Evolutionary conservation across 64 coral and sea anemone genomes (phyloP), one percentile per base, ranked within the genome.

Genomic region (Porites australiensis): DNA sequence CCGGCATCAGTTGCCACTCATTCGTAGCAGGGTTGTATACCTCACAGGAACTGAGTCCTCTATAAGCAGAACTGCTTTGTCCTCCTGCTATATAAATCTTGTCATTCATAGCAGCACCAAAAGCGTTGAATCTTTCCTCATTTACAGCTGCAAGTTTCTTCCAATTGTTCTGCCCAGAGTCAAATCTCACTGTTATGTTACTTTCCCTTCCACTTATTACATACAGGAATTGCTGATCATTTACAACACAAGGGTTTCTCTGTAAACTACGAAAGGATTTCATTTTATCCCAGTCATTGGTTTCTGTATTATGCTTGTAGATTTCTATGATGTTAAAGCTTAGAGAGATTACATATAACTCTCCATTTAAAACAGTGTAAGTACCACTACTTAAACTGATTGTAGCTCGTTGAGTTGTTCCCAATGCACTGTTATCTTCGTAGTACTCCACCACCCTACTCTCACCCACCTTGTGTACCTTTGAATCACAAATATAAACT

Each of bases 91-190:
- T 18, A 18, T 67, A 83, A 11, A 83, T 64, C 18, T 83, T 83
- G 14, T 62, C 80, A 68, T 83, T 83, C 80, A 83, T 66, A 46
- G 61, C 80, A 20, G 59, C 62, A 16, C 80, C 80, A 83, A 49
- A 67, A 13, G 60, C 59, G 20, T 19, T 4, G 50, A 50, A 3
- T 22, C 80, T 83, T 19, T 59, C 43, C 4, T 83, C 44, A 66
- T 50, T 83, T 18, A 83, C 20, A 11, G 80, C 13, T 66, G 60
- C 62, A 67, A 83, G 7, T 19, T 66, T 44, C 22, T 83, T 44
- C 44, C 80, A 66, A 1, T 5, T 18, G 14, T 50, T 8, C 5
- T 13, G 16, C 49, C 8, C 16, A 11, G 80, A 62, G 0, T 20
- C 14, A 67, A 21, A 12, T 19, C 60, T 83, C 27, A 37, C 27